phyloP scores from a whole-genome alignment of 2,113 vertebrate species.

The Chloebia gouldiae region DNA sequence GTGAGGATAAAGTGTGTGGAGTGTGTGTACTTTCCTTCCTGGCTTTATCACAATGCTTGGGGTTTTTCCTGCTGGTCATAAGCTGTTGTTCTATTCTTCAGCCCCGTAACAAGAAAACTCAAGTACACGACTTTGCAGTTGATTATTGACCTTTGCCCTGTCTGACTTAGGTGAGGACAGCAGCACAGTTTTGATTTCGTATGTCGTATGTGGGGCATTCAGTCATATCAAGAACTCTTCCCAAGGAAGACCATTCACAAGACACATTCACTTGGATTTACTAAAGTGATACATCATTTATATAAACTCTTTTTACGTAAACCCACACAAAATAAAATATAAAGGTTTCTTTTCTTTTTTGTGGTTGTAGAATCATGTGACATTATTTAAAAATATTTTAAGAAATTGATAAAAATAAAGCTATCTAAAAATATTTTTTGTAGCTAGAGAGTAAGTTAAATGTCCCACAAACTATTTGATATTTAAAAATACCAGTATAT shows the following conservation, averaged over 20 bases:
- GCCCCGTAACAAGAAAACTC: not conserved
- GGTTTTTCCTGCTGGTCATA: not conserved
- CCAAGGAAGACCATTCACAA: not conserved
- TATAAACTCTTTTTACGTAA: not conserved
- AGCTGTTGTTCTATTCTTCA: not conserved
- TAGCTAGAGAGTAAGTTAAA: not conserved
- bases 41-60: not conserved
- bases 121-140: not conserved
- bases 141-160: not conserved
- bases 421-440: not conserved
- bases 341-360: not conserved
- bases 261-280: not conserved
- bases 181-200: not conserved
- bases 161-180: not conserved
- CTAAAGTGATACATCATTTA: not conserved
- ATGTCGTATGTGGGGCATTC: fast-evolving
- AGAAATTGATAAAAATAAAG: not conserved
- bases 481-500: not conserved
- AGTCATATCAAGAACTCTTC: not conserved
- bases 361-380: not conserved
- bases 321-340: not conserved
- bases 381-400: not conserved
- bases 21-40: not conserved
- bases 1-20: not conserved
- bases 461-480: not conserved